Evolutionary conservation across 2,888 invertebrate species (phyloP).

Genomic region (Deroplatys truncata): DNA sequence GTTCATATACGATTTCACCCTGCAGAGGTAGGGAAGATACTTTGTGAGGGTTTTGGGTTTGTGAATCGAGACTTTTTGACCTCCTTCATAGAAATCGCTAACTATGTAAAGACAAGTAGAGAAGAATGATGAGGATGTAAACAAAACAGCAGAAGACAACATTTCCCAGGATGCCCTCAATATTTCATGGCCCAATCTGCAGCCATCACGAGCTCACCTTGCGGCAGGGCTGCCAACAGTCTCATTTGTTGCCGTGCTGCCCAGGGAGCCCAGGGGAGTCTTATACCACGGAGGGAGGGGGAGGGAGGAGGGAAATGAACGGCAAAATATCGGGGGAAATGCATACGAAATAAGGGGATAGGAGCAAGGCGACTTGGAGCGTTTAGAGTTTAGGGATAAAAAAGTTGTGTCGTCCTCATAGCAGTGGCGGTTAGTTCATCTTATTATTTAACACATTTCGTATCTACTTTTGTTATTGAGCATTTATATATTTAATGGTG

Average conservation of each 20-base stretch:
- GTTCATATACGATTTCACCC: no score
- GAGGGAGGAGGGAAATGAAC: conserved; percentile 8
- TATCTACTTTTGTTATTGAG: no score
- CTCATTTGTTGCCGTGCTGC: conserved; percentile 1
- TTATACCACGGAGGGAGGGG: background rate
- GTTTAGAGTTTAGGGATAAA: background rate
- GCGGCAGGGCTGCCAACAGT: background rate
- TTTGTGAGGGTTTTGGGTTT: no score
- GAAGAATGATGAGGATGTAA: background rate
- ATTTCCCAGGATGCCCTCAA: background rate
- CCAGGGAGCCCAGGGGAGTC: conserved; percentile 1
- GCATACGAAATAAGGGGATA: conserved; percentile 16
- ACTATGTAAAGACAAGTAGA: no score
- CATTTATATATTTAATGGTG: no score
- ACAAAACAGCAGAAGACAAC: background rate
- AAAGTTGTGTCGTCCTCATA: background rate
- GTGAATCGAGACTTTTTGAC: background rate
- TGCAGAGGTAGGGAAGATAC: no score
- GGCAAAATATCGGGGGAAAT: conserved; percentile 17
- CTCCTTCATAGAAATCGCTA: background rate
- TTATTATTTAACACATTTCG: no score
- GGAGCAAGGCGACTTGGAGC: background rate
- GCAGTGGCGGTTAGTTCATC: background rate
- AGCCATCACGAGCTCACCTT: background rate
- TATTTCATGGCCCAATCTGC: conserved; percentile 12